Evolutionary conservation across 2,888 invertebrate genomes (phyloP).

Genomic region (Nemurella pictetii): DNA sequence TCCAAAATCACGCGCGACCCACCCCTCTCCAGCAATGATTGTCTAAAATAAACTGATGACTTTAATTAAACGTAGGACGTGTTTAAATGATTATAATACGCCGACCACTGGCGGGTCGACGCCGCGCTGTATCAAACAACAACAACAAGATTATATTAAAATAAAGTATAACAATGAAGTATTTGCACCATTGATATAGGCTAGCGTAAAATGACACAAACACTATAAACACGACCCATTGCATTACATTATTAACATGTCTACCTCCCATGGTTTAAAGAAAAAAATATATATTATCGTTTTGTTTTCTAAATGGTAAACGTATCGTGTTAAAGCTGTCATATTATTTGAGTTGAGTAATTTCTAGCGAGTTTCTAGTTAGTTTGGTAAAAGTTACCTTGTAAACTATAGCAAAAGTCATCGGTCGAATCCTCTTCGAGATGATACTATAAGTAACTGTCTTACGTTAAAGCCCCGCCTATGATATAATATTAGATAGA

Average conservation of each 20-base stretch:
- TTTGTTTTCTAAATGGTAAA: constrained; percentile 33
- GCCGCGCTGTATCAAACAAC: not conserved
- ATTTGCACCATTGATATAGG: constrained; percentile 30
- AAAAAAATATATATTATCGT: not conserved
- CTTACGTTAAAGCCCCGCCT: constrained; percentile 25
- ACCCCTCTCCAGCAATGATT: not conserved
- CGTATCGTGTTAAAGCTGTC: constrained; percentile 29
- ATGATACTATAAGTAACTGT: not conserved
- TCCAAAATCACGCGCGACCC: not conserved
- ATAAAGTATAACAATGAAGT: constrained; percentile 25
- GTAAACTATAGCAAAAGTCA: constrained; percentile 1
- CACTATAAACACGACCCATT: constrained; percentile 15
- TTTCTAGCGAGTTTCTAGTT: constrained; percentile 35
- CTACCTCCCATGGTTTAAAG: constrained; percentile 28
- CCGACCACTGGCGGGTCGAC: not conserved
- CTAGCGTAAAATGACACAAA: constrained; percentile 8
- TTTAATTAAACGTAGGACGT: not conserved
- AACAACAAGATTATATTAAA: constrained; percentile 15
- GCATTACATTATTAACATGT: constrained; percentile 20
- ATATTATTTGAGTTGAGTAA: constrained; percentile 29
- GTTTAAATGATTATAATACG: not conserved
- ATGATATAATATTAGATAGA: constrained; percentile 25
- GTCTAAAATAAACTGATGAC: not conserved
- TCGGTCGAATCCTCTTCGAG: not conserved
- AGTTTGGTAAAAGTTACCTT: constrained; percentile 38